Conservation (phyloP, 37 sponge, comb jelly and placozoan genomes). For the Cladorhizidae sp. region DNA sequence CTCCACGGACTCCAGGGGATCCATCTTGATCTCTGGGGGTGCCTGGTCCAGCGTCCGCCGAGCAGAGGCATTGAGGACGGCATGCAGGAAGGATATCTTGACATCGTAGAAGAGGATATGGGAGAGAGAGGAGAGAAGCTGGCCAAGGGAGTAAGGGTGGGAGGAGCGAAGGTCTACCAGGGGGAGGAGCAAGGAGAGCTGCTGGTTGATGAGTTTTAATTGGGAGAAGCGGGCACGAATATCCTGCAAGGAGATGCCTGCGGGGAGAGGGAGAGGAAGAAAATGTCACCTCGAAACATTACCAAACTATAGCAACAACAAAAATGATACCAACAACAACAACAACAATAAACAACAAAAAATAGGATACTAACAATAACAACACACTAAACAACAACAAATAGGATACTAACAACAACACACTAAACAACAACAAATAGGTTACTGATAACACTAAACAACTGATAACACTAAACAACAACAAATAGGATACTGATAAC, state of each 20-base stretch:
- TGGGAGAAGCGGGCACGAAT: conserved; percentile 70
- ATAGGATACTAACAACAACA: too few relatives aligned
- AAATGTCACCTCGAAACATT: background rate
- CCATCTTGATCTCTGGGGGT: conserved; percentile 91
- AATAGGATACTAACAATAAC: too few relatives aligned
- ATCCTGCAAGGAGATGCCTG: conserved; percentile 58
- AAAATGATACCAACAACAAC: too few relatives aligned
- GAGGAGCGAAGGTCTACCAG: conserved; percentile 64
- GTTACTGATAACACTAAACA: too few relatives aligned
- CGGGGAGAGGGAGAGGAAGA: too few relatives aligned
- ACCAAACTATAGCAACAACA: background rate
- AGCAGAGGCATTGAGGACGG: conserved; percentile 80
- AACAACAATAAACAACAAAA: too few relatives aligned
- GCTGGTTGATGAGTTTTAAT: conserved; percentile 72
- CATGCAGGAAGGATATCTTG: conserved; percentile 82
- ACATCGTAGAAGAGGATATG: conserved; percentile 83
- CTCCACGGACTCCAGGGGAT: conserved; percentile 81
- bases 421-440: too few relatives aligned
- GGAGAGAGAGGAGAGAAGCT: conserved; percentile 37
- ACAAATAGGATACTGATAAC: too few relatives aligned
- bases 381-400: too few relatives aligned
- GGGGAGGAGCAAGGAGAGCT: conserved; percentile 64
- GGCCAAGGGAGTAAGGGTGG: conserved; percentile 60
- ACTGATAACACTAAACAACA: too few relatives aligned
- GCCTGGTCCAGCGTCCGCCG: conserved; percentile 75